Conservation (phyloP, 2,797 vertebrate species). For the Helicolenus hilgendorfi region DNA sequence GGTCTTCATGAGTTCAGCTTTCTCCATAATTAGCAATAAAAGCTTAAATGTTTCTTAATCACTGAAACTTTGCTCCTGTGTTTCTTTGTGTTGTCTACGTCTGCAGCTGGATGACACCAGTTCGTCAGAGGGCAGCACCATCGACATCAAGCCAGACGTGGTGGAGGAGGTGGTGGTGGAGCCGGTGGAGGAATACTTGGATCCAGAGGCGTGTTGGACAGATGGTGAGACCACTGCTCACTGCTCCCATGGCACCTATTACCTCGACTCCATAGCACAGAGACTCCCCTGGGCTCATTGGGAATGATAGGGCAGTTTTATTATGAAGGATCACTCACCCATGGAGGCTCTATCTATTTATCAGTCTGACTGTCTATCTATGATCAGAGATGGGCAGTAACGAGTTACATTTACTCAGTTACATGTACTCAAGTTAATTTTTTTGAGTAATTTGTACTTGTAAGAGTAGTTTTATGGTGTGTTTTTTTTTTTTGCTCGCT, state of each 20-base stretch:
- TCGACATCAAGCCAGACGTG: conserved; percentile 97
- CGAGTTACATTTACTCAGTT: too few species aligned
- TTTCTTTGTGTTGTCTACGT: conserved; percentile 12
- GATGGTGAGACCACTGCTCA: conserved; percentile 90
- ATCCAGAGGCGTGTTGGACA: conserved; percentile 97
- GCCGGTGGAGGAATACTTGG: conserved; percentile 96
- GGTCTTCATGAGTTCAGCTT: not conserved
- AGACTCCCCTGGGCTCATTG: conserved; percentile 36
- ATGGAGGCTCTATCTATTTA: conserved; percentile 9
- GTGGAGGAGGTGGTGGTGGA: conserved; percentile 97
- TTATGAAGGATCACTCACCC: conserved; percentile 48
- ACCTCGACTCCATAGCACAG: conserved; percentile 47
- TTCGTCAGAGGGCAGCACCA: conserved; percentile 99
- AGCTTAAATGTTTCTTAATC: not conserved
- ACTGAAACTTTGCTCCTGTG: not conserved
- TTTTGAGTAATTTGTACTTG: too few species aligned
- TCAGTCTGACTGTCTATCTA: conserved; percentile 4
- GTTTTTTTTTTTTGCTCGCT: too few species aligned
- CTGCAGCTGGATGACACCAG: conserved; percentile 96
- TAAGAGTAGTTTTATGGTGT: too few species aligned
- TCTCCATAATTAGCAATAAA: not conserved
- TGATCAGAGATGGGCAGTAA: not conserved
- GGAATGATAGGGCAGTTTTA: conserved; percentile 36
- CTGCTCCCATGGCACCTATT: conserved; percentile 30
- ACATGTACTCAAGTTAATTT: too few species aligned